A percentile compares a stretch with the other conserved stretches of the same genome.
These are phyloP conservation scores for Limnephilus rhombicus DNA, from an alignment of 2,888 invertebrate genomes.

Conservation along the genomic window DNA sequence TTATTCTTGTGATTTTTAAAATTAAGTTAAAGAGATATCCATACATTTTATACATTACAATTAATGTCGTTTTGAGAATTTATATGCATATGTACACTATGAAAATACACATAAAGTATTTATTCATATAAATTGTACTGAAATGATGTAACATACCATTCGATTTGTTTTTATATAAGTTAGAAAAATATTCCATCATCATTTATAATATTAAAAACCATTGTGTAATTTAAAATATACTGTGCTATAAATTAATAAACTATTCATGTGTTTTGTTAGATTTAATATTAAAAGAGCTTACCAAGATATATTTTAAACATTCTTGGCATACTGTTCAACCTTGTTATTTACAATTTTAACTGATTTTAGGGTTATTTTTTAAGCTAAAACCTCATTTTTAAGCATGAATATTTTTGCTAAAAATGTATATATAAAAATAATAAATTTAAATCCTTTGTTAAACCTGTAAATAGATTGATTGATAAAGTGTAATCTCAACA, in stretches of 20 bases:
- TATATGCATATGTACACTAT: conserved; percentile 13
- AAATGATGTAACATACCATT: conserved; percentile 35
- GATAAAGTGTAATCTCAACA: conserved; percentile 51
- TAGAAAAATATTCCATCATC: conserved; percentile 29
- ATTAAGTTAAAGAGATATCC: conserved; percentile 33
- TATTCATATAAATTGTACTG: background rate
- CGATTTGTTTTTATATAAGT: conserved; percentile 19
- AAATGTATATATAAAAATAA: conserved; percentile 22
- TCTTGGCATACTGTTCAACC: conserved; percentile 38
- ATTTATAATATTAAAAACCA: conserved; percentile 29
- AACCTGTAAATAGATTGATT: conserved; percentile 32
- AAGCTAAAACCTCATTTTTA: conserved; percentile 33
- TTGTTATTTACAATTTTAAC: conserved; percentile 24
- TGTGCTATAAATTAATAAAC: conserved; percentile 20
- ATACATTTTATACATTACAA: background rate
- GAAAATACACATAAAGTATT: background rate
- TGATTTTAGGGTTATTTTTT: conserved; percentile 11
- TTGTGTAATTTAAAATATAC: conserved; percentile 13
- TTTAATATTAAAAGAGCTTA: conserved; percentile 37
- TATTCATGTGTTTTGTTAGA: conserved; percentile 32
- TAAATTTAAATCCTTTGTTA: background rate
- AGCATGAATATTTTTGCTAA: conserved; percentile 43
- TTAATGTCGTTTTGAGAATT: conserved; percentile 37
- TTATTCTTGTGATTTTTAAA: background rate
- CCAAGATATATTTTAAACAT: conserved; percentile 31